Conservation (phyloP, 2,113 vertebrate species). For the Acrocephalus arundinaceus region DNA sequence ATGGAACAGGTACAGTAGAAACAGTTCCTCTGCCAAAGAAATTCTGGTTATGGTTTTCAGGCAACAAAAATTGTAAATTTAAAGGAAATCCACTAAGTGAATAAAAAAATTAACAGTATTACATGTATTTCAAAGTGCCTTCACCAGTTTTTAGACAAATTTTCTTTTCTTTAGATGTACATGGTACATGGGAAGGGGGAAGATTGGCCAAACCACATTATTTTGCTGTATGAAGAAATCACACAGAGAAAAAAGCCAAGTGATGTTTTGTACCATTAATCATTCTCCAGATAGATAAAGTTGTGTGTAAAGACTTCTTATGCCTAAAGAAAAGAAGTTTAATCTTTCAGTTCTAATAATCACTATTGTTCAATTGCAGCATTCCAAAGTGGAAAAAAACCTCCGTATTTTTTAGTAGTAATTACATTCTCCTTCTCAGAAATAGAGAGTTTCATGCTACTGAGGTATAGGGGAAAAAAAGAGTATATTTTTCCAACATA, state of each 20-base stretch:
- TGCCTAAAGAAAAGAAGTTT: neutral
- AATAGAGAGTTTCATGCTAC: neutral
- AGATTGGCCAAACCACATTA: neutral
- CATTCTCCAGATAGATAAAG: neutral
- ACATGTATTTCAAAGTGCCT: neutral
- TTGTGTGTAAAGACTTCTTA: neutral
- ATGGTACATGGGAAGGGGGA: neutral
- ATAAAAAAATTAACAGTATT: neutral
- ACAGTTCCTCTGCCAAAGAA: neutral
- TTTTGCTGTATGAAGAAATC: neutral
- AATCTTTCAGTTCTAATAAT: neutral
- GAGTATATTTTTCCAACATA: neutral
- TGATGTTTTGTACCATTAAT: neutral
- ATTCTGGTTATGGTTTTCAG: neutral
- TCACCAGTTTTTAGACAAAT: neutral
- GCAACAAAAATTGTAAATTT: neutral
- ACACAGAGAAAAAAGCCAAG: neutral
- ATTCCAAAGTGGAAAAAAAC: neutral
- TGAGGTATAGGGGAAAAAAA: neutral
- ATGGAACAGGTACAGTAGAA: neutral
- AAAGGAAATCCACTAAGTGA: neutral
- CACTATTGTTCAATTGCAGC: neutral
- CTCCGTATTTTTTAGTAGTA: neutral
- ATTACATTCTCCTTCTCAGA: neutral
- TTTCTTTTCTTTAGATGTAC: neutral